Evolutionary conservation across 1,140 invertebrate genomes (phyloP), one percentile per base, ranked within the genome.

Genomic region (Tribolium madens): DNA sequence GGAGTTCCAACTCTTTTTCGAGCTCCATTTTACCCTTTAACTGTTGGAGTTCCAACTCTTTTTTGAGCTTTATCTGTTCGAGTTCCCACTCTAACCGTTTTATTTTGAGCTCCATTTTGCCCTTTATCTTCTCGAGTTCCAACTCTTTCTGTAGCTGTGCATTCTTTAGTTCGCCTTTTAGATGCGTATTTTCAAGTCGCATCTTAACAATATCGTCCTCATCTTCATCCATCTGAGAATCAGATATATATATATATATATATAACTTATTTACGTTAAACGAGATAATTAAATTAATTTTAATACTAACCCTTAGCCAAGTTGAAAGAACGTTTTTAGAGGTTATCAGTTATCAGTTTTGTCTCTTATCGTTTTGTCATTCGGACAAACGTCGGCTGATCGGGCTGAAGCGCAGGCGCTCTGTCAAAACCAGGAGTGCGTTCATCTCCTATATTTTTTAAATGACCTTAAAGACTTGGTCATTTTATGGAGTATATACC

Each of bases 251-350:
- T 31, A 17, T 52, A 52, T 52, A 13, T n/a, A 15, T 52, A 15
- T 52, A 15, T 52, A 31, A 52, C 50, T 52, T 52, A 52, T 52
- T 52, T 52, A 52, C 50, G 50, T 52, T 52, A 52, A 52, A 52
- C 50, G 50, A 52, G 50, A 52, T 52, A 52, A 52, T 52, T 52
- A 52, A 52, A 52, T 52, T 52, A 52, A 52, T 52, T 52, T 52
- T 52, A 52, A 52, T 52, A 52, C 50, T 52, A 52, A 64, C 57
- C 57, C 7, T 64, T 64, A 64, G 57, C 17, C 57, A 31, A 64
- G 57, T 64, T 64, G 17, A 64, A 64, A 64, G 31, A 31, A 64
- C 57, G 57, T 64, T 64, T 64, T 64, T 64, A 64, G 57, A 64
- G 21, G 57, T 64, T 31, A 64, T 64, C 21, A 64, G 52, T 31